phyloP scores from a whole-genome alignment of 2,888 invertebrate genomes.

The Metalampra italica region DNA sequence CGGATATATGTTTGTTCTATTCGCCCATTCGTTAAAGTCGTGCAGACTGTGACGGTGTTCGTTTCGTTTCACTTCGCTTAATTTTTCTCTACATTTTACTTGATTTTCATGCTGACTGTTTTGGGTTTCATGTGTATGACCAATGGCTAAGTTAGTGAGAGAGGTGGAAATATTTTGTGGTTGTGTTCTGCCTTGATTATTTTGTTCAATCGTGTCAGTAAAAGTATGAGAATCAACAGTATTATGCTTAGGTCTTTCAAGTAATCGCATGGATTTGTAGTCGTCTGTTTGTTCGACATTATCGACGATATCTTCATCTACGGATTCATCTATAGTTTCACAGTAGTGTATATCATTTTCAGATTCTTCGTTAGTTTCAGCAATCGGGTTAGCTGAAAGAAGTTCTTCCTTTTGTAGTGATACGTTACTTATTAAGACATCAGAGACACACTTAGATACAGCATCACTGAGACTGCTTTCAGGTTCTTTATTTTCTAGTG shows the following conservation, averaged over 20 bases:
- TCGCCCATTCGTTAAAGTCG: conserved; percentile 60
- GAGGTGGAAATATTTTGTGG: conserved; percentile 22
- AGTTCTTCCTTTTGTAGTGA: conserved; percentile 16
- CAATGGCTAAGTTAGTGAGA: conserved; percentile 25
- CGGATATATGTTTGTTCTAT: conserved; percentile 79
- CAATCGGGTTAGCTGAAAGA: not conserved
- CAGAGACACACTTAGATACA: conserved; percentile 55
- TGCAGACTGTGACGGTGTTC: conserved; percentile 60
- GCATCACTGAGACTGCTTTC: conserved; percentile 26
- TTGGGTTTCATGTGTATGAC: conserved; percentile 18
- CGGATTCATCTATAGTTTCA: conserved; percentile 13
- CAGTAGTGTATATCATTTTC: not conserved
- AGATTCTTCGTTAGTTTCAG: not conserved
- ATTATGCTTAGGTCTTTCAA: conserved; percentile 19
- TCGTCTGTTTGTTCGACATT: conserved; percentile 54
- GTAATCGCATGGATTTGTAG: conserved; percentile 55
- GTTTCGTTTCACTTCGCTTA: conserved; percentile 28
- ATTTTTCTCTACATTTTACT: conserved; percentile 27
- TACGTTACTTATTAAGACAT: conserved; percentile 51
- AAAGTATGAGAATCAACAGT: conserved; percentile 1
- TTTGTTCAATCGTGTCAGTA: conserved; percentile 5
- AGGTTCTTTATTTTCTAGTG: conserved; percentile 11
- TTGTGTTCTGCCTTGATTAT: conserved; percentile 5
- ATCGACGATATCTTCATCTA: conserved; percentile 17
- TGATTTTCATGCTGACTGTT: conserved; percentile 14